These are phyloP conservation scores for Ascaphus truei DNA, from an alignment of 2,113 vertebrate genomes.

Conservation along the genomic window DNA sequence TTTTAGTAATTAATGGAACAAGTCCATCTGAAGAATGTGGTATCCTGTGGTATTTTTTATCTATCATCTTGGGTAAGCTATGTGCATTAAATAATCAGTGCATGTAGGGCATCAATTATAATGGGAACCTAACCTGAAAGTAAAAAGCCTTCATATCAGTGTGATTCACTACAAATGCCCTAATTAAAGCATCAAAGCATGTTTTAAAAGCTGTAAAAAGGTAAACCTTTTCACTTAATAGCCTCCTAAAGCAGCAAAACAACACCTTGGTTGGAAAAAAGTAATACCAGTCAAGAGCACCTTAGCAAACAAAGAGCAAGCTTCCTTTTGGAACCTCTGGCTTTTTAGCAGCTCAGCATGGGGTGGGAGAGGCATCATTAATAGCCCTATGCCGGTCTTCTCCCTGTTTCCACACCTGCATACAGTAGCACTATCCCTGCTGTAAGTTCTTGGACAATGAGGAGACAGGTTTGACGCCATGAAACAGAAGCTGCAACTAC, in stretches of 20 bases:
- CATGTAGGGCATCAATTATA: no score
- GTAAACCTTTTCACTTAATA: conserved; percentile 48
- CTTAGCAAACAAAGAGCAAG: conserved; percentile 49
- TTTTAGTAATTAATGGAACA: no score
- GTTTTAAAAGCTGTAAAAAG: conserved; percentile 53
- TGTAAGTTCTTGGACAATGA: conserved; percentile 69
- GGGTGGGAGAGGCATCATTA: conserved; percentile 54
- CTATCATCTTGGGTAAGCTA: no score
- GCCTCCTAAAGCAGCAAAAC: conserved; percentile 42
- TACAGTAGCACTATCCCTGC: conserved; percentile 50
- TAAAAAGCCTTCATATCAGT: no score
- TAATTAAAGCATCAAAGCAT: conserved; percentile 48
- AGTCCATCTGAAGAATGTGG: no score
- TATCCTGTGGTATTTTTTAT: no score
- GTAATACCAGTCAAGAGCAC: conserved; percentile 38
- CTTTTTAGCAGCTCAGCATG: conserved; percentile 53
- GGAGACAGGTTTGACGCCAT: conserved; percentile 73
- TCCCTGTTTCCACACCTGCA: conserved; percentile 66
- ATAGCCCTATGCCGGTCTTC: conserved; percentile 50
- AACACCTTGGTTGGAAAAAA: conserved; percentile 48
- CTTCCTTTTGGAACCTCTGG: conserved; percentile 28
- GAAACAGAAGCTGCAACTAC: conserved; percentile 50
- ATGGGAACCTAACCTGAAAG: no score
- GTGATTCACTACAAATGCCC: conserved; percentile 34
- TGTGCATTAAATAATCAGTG: no score